phyloP scores from a whole-genome alignment of 2,888 invertebrate genomes.

The Hirtodrosophila confusa region DNA sequence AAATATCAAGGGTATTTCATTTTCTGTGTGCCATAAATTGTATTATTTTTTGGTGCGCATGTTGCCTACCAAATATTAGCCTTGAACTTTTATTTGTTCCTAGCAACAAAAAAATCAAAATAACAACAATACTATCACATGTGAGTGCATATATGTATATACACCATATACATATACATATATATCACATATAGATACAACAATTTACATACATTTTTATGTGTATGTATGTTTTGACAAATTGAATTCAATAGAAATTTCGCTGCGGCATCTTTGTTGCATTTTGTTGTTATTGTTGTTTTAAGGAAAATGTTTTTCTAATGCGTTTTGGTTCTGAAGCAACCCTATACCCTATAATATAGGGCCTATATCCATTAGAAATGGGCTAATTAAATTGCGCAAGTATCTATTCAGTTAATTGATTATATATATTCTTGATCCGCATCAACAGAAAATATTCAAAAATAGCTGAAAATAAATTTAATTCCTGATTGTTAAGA shows the following conservation, averaged over 20 bases:
- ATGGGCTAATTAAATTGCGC: too few species aligned
- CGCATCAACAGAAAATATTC: too few species aligned
- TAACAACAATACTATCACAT: slow-evolving; percentile 33
- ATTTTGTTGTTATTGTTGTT: slow-evolving; percentile 15
- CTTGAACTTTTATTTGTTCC: slow-evolving; percentile 67
- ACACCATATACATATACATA: too few species aligned
- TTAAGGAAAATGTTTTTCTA: slow-evolving; percentile 26
- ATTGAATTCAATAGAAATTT: slow-evolving; percentile 50
- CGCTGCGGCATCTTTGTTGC: slow-evolving; percentile 13
- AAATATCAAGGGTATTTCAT: slow-evolving; percentile 23
- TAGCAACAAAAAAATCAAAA: slow-evolving; percentile 35
- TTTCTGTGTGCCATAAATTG: neutral
- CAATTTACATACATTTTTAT: neutral
- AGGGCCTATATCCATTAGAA: too few species aligned
- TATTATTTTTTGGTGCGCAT: slow-evolving; percentile 43
- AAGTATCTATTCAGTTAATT: too few species aligned
- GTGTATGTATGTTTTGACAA: slow-evolving; percentile 45
- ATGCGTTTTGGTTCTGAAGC: slow-evolving; percentile 1
- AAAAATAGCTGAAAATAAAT: too few species aligned
- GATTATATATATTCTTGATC: too few species aligned
- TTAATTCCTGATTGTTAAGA: too few species aligned
- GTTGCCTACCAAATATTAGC: slow-evolving; percentile 66
- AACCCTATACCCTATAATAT: slow-evolving; percentile 6
- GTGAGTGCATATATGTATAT: too few species aligned
- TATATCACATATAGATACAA: too few species aligned